A percentile compares a stretch with the other conserved stretches of the same genome.
Conservation (phyloP, 2,113 vertebrate genomes). For the Turdus rufiventris region DNA sequence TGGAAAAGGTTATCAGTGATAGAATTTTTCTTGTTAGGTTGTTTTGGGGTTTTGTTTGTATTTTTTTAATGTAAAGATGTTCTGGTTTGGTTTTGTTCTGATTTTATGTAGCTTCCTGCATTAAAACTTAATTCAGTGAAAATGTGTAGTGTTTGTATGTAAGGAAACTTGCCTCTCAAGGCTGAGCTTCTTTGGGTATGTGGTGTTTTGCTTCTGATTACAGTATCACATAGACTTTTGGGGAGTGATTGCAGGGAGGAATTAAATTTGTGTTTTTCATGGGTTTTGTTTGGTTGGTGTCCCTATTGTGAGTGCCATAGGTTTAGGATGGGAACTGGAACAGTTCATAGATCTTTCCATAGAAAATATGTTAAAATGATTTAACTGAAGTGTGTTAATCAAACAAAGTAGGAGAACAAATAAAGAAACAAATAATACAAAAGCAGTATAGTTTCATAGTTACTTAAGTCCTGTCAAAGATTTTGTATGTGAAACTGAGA, state of each 20-base stretch:
- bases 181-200: background rate
- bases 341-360: background rate
- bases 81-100: background rate
- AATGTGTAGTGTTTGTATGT: background rate
- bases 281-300: background rate
- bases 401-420: background rate
- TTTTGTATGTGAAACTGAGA: background rate
- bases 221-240: background rate
- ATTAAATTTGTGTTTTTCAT: background rate
- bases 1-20: background rate
- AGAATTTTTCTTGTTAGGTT: background rate
- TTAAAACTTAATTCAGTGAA: background rate
- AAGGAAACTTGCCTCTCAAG: background rate
- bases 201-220: background rate
- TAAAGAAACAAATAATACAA: background rate
- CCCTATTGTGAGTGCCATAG: fast-evolving
- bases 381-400: background rate
- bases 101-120: background rate
- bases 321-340: background rate
- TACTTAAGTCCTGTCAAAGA: background rate
- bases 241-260: background rate
- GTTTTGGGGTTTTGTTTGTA: fast-evolving
- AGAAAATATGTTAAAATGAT: background rate
- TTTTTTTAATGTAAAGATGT: background rate
- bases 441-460: background rate